Evolutionary conservation across 2,113 vertebrate species (phyloP).

Genomic region (Nipponia nippon): DNA sequence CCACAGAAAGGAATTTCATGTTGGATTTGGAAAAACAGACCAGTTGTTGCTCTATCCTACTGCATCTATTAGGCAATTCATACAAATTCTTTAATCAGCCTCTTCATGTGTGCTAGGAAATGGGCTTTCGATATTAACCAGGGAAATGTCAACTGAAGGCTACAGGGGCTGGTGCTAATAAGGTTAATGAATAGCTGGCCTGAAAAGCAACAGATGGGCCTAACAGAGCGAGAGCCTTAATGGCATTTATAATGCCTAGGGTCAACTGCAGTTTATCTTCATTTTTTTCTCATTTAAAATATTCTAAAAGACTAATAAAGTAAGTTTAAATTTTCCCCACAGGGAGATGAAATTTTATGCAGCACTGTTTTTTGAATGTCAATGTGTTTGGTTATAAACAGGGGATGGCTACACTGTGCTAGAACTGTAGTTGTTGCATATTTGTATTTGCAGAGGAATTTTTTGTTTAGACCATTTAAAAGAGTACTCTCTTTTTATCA

Average conservation of each 20-base stretch:
- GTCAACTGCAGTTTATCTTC: slow-evolving; percentile 73
- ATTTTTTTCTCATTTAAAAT: slow-evolving; percentile 74
- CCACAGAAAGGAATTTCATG: not conserved
- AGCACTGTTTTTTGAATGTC: slow-evolving; percentile 69
- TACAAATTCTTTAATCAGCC: slow-evolving; percentile 61
- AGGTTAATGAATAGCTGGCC: slow-evolving; percentile 77
- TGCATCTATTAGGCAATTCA: slow-evolving; percentile 32
- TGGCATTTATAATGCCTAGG: slow-evolving; percentile 73
- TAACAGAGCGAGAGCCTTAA: slow-evolving; percentile 61
- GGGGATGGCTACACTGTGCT: not conserved
- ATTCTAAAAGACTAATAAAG: slow-evolving; percentile 72
- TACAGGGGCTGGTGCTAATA: slow-evolving; percentile 70
- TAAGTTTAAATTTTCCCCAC: slow-evolving; percentile 67
- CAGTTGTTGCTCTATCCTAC: not conserved
- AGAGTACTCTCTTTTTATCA: not conserved
- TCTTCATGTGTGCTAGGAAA: slow-evolving; percentile 51
- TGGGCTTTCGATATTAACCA: slow-evolving; percentile 62
- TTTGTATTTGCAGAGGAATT: slow-evolving; percentile 38
- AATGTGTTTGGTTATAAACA: slow-evolving; percentile 61
- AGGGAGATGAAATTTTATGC: slow-evolving; percentile 71
- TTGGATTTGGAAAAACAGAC: not conserved
- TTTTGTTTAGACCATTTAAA: slow-evolving; percentile 6
- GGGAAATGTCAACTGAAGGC: slow-evolving; percentile 73
- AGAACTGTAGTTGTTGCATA: not conserved
- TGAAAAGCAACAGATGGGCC: slow-evolving; percentile 74